These are phyloP conservation scores for Squalus acanthias DNA, from an alignment of 2,797 vertebrate genomes.

Conservation along the genomic window DNA sequence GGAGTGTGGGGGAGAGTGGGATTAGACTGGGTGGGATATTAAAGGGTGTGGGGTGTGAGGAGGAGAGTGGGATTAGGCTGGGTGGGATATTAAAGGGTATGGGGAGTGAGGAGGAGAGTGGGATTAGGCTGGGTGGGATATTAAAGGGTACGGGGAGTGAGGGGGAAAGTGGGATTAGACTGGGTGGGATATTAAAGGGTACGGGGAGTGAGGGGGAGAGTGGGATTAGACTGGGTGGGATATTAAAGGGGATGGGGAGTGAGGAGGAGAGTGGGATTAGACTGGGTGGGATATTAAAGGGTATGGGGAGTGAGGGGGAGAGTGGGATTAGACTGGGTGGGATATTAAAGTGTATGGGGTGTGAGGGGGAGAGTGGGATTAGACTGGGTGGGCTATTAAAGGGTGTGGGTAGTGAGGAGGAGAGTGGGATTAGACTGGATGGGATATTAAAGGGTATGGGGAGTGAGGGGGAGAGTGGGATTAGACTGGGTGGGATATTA, in stretches of 20 bases:
- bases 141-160: no score
- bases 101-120: no score
- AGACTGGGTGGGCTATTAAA: not conserved
- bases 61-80: not conserved
- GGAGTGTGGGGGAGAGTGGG: not conserved
- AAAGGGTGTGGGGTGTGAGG: not conserved
- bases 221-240: not conserved
- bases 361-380: not conserved
- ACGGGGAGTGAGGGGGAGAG: not conserved
- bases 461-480: no score
- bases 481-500: not conserved
- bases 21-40: not conserved
- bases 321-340: not conserved
- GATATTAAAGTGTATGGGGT: no score
- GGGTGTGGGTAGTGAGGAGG: not conserved
- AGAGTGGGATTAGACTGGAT: no score
- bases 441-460: no score
- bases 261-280: no score
- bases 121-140: not conserved
- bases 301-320: no score
- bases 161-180: no score
- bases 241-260: not conserved
- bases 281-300: no score
- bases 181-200: no score
- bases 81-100: not conserved